phyloP scores from a whole-genome alignment of 2,797 vertebrate genomes.

The Urophycis tenuis region DNA sequence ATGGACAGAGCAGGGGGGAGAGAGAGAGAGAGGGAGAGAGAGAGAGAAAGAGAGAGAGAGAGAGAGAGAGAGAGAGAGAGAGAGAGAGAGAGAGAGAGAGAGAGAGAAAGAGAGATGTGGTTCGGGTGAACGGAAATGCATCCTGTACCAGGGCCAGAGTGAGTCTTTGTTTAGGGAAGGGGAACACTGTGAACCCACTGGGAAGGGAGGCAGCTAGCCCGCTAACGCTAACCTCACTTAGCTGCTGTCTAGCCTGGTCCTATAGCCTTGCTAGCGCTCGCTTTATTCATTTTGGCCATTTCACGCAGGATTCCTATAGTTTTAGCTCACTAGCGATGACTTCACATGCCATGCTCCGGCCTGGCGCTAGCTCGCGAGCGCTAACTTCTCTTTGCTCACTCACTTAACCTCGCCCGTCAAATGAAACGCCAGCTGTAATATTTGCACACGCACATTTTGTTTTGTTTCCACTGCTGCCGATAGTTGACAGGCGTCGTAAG shows the following conservation, averaged over 20 bases:
- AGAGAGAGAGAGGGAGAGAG: conserved; percentile 25
- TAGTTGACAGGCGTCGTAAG: conserved; percentile 6
- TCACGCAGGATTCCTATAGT: background rate
- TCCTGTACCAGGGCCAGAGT: conserved; percentile 60
- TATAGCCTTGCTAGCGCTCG: background rate
- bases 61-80: conserved; percentile 25
- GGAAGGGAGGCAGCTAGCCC: conserved; percentile 26
- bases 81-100: conserved; percentile 60
- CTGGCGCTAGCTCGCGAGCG: background rate
- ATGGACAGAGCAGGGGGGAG: conserved; percentile 49
- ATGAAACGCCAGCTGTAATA: background rate
- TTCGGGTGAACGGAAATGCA: conserved; percentile 36
- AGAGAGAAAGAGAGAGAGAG: conserved; percentile 31
- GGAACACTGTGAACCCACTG: conserved; percentile 62
- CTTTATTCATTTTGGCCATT: background rate
- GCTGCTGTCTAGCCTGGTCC: background rate
- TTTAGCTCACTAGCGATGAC: conserved; percentile 23
- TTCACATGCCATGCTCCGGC: conserved; percentile 30
- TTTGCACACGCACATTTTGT: background rate
- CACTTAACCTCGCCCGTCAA: background rate
- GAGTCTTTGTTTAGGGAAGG: conserved; percentile 64
- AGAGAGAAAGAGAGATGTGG: conserved; percentile 18
- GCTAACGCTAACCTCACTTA: conserved; percentile 15
- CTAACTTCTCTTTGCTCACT: background rate
- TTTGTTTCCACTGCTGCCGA: background rate